A percentile compares a stretch with the other conserved stretches of the same genome.
phyloP scores from a whole-genome alignment of 2,888 invertebrate genomes.

The Philaethria dido region DNA sequence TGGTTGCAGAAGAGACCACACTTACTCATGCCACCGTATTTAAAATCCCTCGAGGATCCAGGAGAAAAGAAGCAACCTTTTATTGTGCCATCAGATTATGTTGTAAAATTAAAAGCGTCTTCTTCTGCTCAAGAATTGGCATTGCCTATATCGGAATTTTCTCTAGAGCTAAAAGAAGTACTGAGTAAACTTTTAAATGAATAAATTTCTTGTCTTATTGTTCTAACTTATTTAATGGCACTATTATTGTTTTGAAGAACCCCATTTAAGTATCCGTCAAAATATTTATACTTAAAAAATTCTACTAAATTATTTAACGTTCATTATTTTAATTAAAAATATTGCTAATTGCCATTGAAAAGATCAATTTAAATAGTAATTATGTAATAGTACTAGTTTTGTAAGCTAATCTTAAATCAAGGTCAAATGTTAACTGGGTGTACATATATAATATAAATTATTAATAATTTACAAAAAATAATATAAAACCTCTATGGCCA shows the following conservation, averaged over 20 bases:
- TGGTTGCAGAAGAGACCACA: conserved; percentile 64
- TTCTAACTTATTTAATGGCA: neutral
- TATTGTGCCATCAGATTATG: conserved; percentile 71
- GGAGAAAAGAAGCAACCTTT: conserved; percentile 67
- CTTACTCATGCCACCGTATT: conserved; percentile 67
- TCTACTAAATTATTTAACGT: too few species aligned
- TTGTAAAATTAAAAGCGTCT: conserved; percentile 54
- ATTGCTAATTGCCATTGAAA: too few species aligned
- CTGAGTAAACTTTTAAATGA: conserved; percentile 69
- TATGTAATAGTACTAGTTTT: neutral
- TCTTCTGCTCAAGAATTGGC: conserved; percentile 61
- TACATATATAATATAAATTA: too few species aligned
- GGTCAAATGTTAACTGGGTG: too few species aligned
- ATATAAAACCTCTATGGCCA: too few species aligned
- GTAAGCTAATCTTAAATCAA: neutral
- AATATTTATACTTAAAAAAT: neutral
- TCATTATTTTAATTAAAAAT: too few species aligned
- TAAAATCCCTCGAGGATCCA: conserved; percentile 50
- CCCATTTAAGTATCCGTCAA: neutral
- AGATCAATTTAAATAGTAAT: neutral
- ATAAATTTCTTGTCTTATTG: conserved; percentile 39
- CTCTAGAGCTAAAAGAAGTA: conserved; percentile 70
- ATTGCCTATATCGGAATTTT: conserved; percentile 71
- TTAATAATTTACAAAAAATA: too few species aligned
- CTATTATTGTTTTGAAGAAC: neutral